Base-by-base conservation (phyloP, 2,888 invertebrate genomes). In the Hirtodrosophila alboralis region DNA sequence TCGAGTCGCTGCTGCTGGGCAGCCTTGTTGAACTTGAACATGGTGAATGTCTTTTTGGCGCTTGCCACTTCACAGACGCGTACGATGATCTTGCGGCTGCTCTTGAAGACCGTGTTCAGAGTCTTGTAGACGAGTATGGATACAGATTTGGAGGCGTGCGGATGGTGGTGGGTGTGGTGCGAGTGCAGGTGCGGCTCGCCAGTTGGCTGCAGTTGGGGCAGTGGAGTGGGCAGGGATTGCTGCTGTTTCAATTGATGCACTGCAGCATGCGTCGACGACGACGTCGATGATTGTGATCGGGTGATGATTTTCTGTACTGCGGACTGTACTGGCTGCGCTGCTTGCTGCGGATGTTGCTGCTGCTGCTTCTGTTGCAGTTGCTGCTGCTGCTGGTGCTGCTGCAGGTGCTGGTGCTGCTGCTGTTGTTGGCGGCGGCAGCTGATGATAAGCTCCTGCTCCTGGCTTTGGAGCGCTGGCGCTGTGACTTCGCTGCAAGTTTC, bases 1-100 rank as follows among this genome's bases (percentile, higher is more conserved):
- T 88, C 86, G 36, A 89, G 83, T 23, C 89, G 80, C 38, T 88
- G 84, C 75, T 88, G 89, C 52, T 87, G 85, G 14, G 88, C 88
- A 52, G 88, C 84, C 51, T 89, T 90, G 78, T 89, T 89, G 61
- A 96, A 90, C 80, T 95, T 95, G 88, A 96, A 96, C 95, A 96
- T 95, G 73, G 91, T 92, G 76, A 90, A 89, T 38, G 90, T 85
- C 59, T 90, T 91, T 70, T 90, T 91, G 41, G 89, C 87, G 84
- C 89, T 91, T 59, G 91, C 90, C 53, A 90, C 91, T 62, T 91
- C 91, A 64, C 91, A 91, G 48, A 91, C 91, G 40, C 91, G 90
- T 30, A 91, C 88, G 64, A 91, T 90, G 68, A 91, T 90, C 75
- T 90, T 91, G 36, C 91, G 88, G 65, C 91, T 91, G 80, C 89